Base-by-base conservation (phyloP, 2,888 invertebrate species). In the Cataglyphis albicans region DNA sequence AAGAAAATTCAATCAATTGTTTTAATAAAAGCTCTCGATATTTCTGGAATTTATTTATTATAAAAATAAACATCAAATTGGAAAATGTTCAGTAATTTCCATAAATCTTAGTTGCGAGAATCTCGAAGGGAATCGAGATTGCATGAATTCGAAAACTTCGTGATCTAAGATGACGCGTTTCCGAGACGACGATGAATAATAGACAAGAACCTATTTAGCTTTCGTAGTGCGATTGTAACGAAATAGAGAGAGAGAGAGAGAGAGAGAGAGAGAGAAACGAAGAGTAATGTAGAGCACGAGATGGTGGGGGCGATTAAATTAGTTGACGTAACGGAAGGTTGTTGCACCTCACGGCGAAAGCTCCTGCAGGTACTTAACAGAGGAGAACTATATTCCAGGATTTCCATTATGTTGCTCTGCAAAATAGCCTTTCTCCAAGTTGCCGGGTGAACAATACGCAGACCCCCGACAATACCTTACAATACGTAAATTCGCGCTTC, bases 351-450 rank as follows among this genome's bases (percentile, higher is more conserved):
- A 44, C 48, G 7, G 57, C 73, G 82, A 84, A 81, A 86, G 82
- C 86, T 68, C 64, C 78, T 32, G 57, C 73, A 87, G 86, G 83
- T 89, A 86, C 86, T 89, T 87, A 87, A 88, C 81, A 75, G 88
- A 76, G 86, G 63, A 48, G 48, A 84, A 84, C 85, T 76, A 82
- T 85, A 80, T 76, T 81, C 86, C n/a, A 75, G 74, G 74, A 74
- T 82, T 76, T 81, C 78, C 83, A 82, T 88, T 87, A 80, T 81
- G 85, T 76, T 70, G 72, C 63, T 73, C 86, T 52, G 89, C 76
- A 82, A 83, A 86, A 87, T 86, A 87, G 72, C 84, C 84, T 85
- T 88, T 84, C 82, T 82, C 83, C 55, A 84, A 88, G 83, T 88
- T 88, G 75, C 73, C 80, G 67, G 29, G 61, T 67, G 72, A 35